phyloP scores from a whole-genome alignment of 2,797 vertebrate species.

The Dendrocincla tyrannina region DNA sequence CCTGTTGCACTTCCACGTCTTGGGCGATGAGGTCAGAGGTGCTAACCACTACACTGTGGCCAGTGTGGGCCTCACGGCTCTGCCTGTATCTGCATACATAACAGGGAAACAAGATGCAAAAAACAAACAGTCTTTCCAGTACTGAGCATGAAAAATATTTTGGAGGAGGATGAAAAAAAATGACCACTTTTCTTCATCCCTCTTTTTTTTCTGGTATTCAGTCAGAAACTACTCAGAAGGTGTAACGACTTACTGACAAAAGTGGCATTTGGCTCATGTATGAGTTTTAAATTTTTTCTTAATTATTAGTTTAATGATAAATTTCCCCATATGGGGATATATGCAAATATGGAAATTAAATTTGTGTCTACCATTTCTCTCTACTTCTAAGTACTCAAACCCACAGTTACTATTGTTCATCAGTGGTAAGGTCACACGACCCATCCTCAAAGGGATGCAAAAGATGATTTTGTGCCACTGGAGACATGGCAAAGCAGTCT shows the following conservation, averaged over 20 bases:
- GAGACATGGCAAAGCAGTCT: background rate
- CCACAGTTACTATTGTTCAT: background rate
- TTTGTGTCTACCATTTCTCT: background rate
- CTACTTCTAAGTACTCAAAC: background rate
- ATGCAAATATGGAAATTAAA: background rate
- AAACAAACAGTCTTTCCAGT: background rate
- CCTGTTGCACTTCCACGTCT: fast-evolving
- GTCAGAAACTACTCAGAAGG: background rate
- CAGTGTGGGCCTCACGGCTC: background rate
- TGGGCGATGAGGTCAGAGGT: fast-evolving
- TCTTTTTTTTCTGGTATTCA: background rate
- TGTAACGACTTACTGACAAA: background rate
- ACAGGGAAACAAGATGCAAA: background rate
- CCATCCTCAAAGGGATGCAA: background rate
- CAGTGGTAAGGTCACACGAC: background rate
- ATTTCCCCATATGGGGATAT: background rate
- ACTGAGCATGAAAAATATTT: background rate
- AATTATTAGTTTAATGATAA: background rate
- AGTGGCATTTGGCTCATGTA: background rate
- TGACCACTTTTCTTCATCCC: background rate
- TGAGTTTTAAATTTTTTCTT: background rate
- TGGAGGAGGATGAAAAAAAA: background rate
- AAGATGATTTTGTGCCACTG: background rate
- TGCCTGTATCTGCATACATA: fast-evolving
- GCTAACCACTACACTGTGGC: background rate